Evolutionary conservation across 2,113 vertebrate genomes (phyloP), one percentile per base, ranked within the genome.

Genomic region (Morone chrysops): DNA sequence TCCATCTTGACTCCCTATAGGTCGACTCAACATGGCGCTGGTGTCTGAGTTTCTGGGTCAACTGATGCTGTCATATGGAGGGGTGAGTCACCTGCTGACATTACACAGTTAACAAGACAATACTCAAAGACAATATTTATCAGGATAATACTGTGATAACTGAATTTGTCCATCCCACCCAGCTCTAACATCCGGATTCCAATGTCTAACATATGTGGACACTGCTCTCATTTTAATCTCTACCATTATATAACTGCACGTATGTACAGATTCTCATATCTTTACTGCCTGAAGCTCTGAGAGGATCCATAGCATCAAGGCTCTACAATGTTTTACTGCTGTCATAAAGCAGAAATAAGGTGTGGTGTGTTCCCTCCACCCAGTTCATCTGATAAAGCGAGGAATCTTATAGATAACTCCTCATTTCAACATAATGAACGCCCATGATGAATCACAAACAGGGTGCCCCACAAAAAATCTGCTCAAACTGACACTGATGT

Each of bases 1-100:
- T 31, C 45, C 12, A 4, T 47, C 45, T 47, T 47, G 10, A 47
- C 45, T 47, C 45, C 54, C 84, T 62, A 41, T 87, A 96, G 89
- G 90, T 83, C 2, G 45, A 78, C 48, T 63, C 38, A 89, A 75
- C 86, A 96, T 96, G 95, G 74, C 95, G 4, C 36, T 96, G 83
- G 93, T 96, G 12, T 86, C 92, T 0, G 94, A 96, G 89, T 96
- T 95, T 81, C 86, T 96, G 75, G 89, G 94, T 17, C 95, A 96
- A 59, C 94, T 96, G 75, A 94, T 95, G 17, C 79, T 96, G 83
- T 86, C 91, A 0, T 89, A 91, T 9, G 85, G 92, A 31, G 90
- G 57, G 87, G 95, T 96, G 90, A 92, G 95, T 83, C 36, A 22
- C 45, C 38, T 16, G 50, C 20, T 40, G 70, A 74, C 17, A 67